phyloP scores from a whole-genome alignment of 1,140 invertebrate species.

The Asbolus verrucosus region DNA sequence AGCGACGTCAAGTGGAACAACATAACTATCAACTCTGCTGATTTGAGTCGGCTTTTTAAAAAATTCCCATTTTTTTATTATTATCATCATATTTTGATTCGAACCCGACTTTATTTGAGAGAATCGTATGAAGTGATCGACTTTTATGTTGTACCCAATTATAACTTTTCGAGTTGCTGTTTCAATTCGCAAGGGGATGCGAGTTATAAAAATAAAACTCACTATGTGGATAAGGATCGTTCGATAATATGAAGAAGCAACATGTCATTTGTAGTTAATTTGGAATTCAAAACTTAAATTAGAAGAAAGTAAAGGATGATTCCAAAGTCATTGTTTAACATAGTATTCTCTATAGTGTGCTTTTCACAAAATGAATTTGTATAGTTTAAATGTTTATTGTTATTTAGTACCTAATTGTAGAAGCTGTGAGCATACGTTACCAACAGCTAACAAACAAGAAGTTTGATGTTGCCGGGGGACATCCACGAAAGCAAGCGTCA shows the following conservation, averaged over 20 bases:
- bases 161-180: slow-evolving; percentile 37
- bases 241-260: slow-evolving; percentile 19
- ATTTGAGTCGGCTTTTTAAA: too few species aligned
- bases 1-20: too few species aligned
- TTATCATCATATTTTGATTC: slow-evolving; percentile 11
- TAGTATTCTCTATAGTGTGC: too few species aligned
- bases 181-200: slow-evolving; percentile 7
- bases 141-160: slow-evolving; percentile 22
- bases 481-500: slow-evolving; percentile 25
- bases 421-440: not conserved
- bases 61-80: slow-evolving; percentile 12
- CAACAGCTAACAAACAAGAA: slow-evolving; percentile 28
- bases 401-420: slow-evolving; percentile 5
- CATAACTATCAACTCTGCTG: too few species aligned
- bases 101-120: not conserved
- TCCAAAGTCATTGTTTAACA: too few species aligned
- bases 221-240: slow-evolving; percentile 16
- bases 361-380: too few species aligned
- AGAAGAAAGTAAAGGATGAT: too few species aligned
- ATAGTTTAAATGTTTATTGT: slow-evolving; percentile 6
- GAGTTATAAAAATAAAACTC: slow-evolving; percentile 13
- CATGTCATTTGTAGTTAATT: slow-evolving; percentile 11
- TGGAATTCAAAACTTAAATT: not conserved
- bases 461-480: slow-evolving; percentile 26
- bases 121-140: slow-evolving; percentile 15